Percentiles rank a stretch among this genome's conserved stretches.
phyloP scores from a whole-genome alignment of 2,797 vertebrate species.

The Lithobates pipiens region DNA sequence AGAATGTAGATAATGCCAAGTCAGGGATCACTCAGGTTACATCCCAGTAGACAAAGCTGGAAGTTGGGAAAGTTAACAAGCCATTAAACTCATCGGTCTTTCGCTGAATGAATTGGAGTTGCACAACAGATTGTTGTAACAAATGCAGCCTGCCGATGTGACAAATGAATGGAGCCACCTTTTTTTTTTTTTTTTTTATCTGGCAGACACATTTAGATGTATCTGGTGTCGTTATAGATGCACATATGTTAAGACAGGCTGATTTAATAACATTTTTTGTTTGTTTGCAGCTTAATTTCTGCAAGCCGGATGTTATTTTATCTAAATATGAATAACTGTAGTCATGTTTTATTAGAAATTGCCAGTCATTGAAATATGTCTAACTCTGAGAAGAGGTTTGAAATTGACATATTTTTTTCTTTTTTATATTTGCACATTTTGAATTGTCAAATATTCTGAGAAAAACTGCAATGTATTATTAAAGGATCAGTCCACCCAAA shows the following conservation, averaged over 20 bases:
- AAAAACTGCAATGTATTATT: neutral
- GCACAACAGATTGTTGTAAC: slow-evolving; percentile 46
- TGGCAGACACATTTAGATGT: slow-evolving; percentile 31
- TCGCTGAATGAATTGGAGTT: neutral
- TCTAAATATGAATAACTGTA: slow-evolving; percentile 8
- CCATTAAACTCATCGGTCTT: slow-evolving; percentile 31
- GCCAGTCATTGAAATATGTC: neutral
- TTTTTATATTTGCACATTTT: neutral
- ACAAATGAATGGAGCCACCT: slow-evolving; percentile 5
- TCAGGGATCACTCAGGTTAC: slow-evolving; percentile 22
- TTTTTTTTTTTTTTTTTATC: slow-evolving; percentile 37
- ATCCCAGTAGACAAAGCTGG: slow-evolving; percentile 13
- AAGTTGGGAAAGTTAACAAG: slow-evolving; percentile 31
- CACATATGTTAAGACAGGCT: slow-evolving; percentile 30
- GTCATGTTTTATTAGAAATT: neutral
- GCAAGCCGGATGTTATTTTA: neutral
- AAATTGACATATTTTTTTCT: neutral
- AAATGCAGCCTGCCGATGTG: slow-evolving; percentile 26
- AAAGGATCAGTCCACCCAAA: neutral
- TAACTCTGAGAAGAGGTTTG: neutral
- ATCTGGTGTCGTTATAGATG: slow-evolving; percentile 6
- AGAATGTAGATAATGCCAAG: slow-evolving; percentile 36
- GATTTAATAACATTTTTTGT: slow-evolving; percentile 34
- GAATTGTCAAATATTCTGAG: neutral
- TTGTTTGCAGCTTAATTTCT: slow-evolving; percentile 6